Evolutionary conservation across 2,888 invertebrate genomes (phyloP), one percentile per base, ranked within the genome.

Genomic region (Tanypteryx hageni): DNA sequence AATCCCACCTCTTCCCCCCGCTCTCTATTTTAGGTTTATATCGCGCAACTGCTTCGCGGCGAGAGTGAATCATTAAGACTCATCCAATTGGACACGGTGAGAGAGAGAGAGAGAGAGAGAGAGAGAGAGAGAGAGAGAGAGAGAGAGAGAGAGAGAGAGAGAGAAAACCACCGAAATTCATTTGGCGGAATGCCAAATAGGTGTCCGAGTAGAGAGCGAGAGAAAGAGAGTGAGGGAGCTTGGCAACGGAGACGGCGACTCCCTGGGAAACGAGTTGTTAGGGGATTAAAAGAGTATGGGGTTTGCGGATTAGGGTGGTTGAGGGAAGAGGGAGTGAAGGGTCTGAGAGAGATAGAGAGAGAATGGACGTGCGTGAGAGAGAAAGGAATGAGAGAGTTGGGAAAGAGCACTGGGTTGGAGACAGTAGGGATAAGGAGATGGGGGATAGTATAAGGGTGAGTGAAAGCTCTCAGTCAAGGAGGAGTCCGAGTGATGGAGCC

Each of bases 181-280:
- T 86, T 86, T 86, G 86, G 86, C 86, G 3, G 61, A 61, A 18
- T 61, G 61, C 86, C 86, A 86, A 86, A 86, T 86, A 86, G 86
- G 61, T 44, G 22, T 18, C 59, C 58, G 58, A 59, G 44, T 61
- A 27, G 22, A 14, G 57, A 85, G 57, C 4, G 31, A 9, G 59
- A 16, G 14, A n/a, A 0, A n/a, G 2, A 64, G n/a, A 22, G 68
- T 3, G 44, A 44, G 44, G 5, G 44, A 44, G 44, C 44, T 44
- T 44, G 44, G 44, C 44, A n/a, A 68, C n/a, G 13, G 68, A n/a
- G 68, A 68, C 68, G 22, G 68, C 22, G 18, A 68, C 22, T 18
- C 68, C 18, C 68, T 7, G 64, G 64, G 14, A 64, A 64, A 68
- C 68, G 68, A 68, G 68, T 68, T 68, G 68, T 68, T 68, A 68